phyloP scores from a whole-genome alignment of 2,888 invertebrate species.

The Zootermopsis nevadensis region DNA sequence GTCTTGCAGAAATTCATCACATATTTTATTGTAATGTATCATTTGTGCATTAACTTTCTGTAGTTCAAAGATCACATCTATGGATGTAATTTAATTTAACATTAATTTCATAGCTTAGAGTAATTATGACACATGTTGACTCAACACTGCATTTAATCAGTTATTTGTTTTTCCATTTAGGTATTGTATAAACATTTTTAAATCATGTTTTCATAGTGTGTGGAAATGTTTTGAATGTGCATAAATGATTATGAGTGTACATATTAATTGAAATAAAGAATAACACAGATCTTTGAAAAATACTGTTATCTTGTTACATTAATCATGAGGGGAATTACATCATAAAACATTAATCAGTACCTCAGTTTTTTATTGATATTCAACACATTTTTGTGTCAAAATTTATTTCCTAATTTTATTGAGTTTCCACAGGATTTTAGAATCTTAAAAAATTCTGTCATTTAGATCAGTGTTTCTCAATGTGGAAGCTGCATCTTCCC shows the following conservation, averaged over 20 bases:
- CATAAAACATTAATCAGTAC: too few species aligned
- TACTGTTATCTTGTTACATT: not conserved
- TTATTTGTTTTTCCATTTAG: not conserved
- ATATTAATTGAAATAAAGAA: not conserved
- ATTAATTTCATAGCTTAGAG: constrained; percentile 4
- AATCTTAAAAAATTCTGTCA: too few species aligned
- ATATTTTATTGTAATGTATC: not conserved
- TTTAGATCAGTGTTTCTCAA: too few species aligned
- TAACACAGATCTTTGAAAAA: not conserved
- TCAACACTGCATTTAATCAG: constrained; percentile 13
- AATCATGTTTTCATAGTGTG: not conserved
- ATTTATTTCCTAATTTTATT: too few species aligned
- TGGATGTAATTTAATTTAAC: not conserved
- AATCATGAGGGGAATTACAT: too few species aligned
- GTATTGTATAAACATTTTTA: not conserved
- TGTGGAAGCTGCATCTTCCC: too few species aligned
- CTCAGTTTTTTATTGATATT: too few species aligned
- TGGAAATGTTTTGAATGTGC: not conserved
- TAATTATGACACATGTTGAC: constrained; percentile 11
- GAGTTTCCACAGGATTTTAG: too few species aligned
- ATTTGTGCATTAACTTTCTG: not conserved
- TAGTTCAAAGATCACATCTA: not conserved
- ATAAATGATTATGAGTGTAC: not conserved
- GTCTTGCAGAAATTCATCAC: too few species aligned
- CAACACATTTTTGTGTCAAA: too few species aligned